Conservation (phyloP, 1,140 invertebrate species). For the Colletes latitarsis region DNA sequence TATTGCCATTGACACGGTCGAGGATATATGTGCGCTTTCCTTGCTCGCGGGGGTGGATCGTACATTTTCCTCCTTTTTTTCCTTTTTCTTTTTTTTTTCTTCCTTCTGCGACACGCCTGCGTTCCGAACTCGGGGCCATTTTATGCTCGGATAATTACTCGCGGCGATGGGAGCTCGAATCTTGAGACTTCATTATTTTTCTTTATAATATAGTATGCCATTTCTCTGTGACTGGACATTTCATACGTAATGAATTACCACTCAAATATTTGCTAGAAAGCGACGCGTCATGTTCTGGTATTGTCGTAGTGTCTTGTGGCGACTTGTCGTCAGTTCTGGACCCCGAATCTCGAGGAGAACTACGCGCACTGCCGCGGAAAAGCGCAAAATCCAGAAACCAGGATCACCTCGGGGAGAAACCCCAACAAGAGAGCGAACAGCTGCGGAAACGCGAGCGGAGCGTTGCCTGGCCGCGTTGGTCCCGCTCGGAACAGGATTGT, state of each 20-base stretch:
- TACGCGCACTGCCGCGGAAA: neutral
- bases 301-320: too few relatives aligned
- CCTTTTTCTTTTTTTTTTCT: neutral
- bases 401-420: constrained; percentile 45
- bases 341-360: too few relatives aligned
- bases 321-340: too few relatives aligned
- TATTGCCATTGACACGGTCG: constrained; percentile 73
- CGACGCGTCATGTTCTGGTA: too few relatives aligned
- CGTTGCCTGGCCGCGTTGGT: constrained; percentile 44
- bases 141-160: neutral
- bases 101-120: neutral
- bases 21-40: constrained; percentile 55
- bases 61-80: neutral
- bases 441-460: constrained; percentile 54
- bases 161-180: too few relatives aligned
- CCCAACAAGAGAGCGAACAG: constrained; percentile 69
- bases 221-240: too few relatives aligned
- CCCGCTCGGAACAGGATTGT: constrained; percentile 78
- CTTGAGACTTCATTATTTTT: too few relatives aligned
- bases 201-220: too few relatives aligned
- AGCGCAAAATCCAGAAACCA: constrained; percentile 19
- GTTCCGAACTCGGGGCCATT: neutral
- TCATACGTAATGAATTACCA: too few relatives aligned
- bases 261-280: too few relatives aligned
- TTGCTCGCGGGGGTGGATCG: neutral